Conservation (phyloP, 2,113 vertebrate species). For the Eretmochelys imbricata region DNA sequence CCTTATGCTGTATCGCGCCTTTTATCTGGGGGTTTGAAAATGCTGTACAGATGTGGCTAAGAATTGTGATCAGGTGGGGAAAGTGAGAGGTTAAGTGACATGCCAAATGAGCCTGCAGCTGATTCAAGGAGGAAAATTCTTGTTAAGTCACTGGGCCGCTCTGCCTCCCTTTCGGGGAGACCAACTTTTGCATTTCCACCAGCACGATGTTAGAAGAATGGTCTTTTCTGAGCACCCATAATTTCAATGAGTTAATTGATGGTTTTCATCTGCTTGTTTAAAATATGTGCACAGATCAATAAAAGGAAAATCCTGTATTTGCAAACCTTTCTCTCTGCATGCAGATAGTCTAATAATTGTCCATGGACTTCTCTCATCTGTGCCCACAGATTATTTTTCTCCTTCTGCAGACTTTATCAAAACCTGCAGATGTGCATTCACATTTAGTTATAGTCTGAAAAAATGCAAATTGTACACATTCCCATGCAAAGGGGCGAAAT, state of each 20-base stretch:
- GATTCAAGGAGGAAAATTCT: not conserved
- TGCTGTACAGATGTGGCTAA: not conserved
- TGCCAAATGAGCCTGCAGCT: fast-evolving
- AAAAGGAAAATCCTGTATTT: not conserved
- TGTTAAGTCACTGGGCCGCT: not conserved
- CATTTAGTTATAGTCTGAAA: not conserved
- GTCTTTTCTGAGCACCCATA: not conserved
- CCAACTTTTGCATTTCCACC: not conserved
- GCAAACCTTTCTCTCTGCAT: not conserved
- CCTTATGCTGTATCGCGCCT: not conserved
- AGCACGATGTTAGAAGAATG: not conserved
- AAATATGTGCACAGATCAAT: not conserved
- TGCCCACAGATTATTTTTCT: not conserved
- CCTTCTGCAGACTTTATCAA: not conserved
- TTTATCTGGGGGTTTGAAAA: not conserved
- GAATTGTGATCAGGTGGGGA: not conserved
- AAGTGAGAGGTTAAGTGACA: not conserved
- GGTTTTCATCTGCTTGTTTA: slow-evolving; percentile 16
- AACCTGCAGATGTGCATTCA: not conserved
- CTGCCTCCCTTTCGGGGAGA: not conserved
- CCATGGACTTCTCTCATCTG: not conserved
- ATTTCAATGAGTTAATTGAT: not conserved
- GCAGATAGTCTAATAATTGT: not conserved
- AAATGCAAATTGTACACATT: not conserved
- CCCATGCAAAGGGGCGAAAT: not conserved